Conservation (phyloP, 2,888 invertebrate species). For the Timandra comae region DNA sequence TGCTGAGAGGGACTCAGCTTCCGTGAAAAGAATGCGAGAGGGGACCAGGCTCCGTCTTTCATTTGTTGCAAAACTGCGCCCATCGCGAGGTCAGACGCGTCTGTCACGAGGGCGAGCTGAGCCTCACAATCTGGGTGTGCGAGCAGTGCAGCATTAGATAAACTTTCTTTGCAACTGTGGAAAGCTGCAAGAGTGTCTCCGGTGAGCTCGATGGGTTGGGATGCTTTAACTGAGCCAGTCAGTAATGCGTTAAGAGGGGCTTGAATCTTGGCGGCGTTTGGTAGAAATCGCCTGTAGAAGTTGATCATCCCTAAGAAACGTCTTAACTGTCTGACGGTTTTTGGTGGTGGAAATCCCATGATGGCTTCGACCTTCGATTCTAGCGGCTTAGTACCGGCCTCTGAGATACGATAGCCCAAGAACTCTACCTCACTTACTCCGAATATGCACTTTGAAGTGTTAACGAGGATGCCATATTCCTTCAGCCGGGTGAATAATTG, state of each 20-base stretch:
- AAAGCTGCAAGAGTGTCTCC: constrained; percentile 21
- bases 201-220: constrained; percentile 21
- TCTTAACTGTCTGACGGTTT: constrained; percentile 12
- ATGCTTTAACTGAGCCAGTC: constrained; percentile 27
- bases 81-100: constrained; percentile 42
- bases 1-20: constrained; percentile 31
- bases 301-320: constrained; percentile 21
- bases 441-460: constrained; percentile 1
- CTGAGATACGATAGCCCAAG: not conserved
- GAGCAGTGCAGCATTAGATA: constrained; percentile 29
- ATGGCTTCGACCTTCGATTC: not conserved
- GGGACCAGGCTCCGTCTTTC: constrained; percentile 26
- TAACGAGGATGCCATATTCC: constrained; percentile 1
- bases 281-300: constrained; percentile 18
- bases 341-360: constrained; percentile 8
- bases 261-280: constrained; percentile 15
- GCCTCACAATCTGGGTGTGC: constrained; percentile 34
- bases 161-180: constrained; percentile 23
- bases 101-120: constrained; percentile 29
- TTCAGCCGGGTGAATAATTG: not conserved
- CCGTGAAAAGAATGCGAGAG: constrained; percentile 40
- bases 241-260: constrained; percentile 10
- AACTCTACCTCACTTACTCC: constrained; percentile 1
- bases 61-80: constrained; percentile 44
- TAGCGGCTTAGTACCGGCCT: not conserved